Conservation (phyloP, 1,140 invertebrate species). For the Schmidtea mediterranea region DNA sequence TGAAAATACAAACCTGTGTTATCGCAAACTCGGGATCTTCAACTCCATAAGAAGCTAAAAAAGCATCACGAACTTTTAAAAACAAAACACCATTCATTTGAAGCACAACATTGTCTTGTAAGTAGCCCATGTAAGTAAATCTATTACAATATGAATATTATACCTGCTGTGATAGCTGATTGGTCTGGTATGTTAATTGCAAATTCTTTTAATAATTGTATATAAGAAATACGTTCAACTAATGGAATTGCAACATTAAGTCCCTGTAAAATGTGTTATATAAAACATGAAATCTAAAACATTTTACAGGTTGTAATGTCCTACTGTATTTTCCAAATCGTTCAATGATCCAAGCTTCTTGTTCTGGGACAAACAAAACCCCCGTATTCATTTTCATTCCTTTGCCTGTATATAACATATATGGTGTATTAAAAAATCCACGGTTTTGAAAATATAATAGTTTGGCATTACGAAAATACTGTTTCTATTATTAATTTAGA, state of each 20-base stretch:
- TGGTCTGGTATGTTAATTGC: constrained; percentile 96
- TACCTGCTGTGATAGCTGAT: constrained; percentile 69
- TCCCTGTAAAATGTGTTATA: constrained; percentile 31
- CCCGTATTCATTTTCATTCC: constrained; percentile 41
- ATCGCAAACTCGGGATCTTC: constrained; percentile 98
- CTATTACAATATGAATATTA: background rate
- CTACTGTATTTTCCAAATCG: constrained; percentile 84
- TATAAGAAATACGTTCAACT: constrained; percentile 76
- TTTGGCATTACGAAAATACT: too few species aligned
- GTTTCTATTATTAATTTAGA: too few species aligned
- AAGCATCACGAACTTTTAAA: constrained; percentile 67
- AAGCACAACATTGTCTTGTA: constrained; percentile 78
- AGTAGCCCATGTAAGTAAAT: too few species aligned
- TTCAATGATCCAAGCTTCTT: constrained; percentile 95
- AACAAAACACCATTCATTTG: constrained; percentile 90
- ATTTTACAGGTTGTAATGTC: constrained; percentile 49
- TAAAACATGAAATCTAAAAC: constrained; percentile 3
- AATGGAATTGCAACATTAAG: constrained; percentile 72
- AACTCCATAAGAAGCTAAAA: constrained; percentile 80
- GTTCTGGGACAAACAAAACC: constrained; percentile 88
- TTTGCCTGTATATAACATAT: too few species aligned
- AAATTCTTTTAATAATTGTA: constrained; percentile 94
- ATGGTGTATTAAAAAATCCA: too few species aligned
- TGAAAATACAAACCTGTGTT: constrained; percentile 45
- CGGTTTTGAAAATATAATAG: too few species aligned